phyloP scores from a whole-genome alignment of 2,888 invertebrate genomes.

The Stenichneumon culpator region DNA sequence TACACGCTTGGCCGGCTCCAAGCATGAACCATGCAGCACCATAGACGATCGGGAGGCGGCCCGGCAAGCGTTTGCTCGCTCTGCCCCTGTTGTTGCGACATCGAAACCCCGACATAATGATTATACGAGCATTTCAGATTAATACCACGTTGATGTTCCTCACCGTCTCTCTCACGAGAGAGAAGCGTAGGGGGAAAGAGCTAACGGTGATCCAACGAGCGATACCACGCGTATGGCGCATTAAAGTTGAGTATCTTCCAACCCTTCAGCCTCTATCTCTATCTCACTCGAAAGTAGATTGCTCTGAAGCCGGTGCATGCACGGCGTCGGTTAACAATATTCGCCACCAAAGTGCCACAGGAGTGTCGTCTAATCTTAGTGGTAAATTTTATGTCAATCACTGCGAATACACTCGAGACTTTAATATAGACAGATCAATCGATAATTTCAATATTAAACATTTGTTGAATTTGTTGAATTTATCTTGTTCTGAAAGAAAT shows the following conservation, averaged over 20 bases:
- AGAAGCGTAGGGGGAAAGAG: conserved; percentile 1
- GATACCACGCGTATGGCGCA: conserved; percentile 54
- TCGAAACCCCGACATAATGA: conserved; percentile 77
- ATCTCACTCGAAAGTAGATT: conserved; percentile 39
- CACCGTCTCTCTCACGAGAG: not conserved
- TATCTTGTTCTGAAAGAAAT: too few species aligned
- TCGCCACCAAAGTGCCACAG: conserved; percentile 2
- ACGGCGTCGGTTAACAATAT: not conserved
- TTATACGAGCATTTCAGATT: conserved; percentile 80
- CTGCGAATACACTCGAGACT: not conserved
- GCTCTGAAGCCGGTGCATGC: not conserved
- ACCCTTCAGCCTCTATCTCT: conserved; percentile 36
- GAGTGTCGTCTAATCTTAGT: not conserved
- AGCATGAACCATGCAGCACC: conserved; percentile 50
- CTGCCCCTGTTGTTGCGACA: conserved; percentile 67
- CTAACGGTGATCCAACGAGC: conserved; percentile 60
- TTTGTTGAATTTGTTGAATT: too few species aligned
- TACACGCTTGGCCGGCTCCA: conserved; percentile 52
- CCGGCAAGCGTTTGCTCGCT: conserved; percentile 28
- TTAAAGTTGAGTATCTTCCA: conserved; percentile 61
- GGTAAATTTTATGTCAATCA: not conserved
- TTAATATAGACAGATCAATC: not conserved
- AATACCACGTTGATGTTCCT: conserved; percentile 75
- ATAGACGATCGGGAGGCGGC: conserved; percentile 44
- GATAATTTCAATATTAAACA: not conserved